phyloP scores from a whole-genome alignment of 2,797 vertebrate genomes.

The Babyrousa celebensis region DNA sequence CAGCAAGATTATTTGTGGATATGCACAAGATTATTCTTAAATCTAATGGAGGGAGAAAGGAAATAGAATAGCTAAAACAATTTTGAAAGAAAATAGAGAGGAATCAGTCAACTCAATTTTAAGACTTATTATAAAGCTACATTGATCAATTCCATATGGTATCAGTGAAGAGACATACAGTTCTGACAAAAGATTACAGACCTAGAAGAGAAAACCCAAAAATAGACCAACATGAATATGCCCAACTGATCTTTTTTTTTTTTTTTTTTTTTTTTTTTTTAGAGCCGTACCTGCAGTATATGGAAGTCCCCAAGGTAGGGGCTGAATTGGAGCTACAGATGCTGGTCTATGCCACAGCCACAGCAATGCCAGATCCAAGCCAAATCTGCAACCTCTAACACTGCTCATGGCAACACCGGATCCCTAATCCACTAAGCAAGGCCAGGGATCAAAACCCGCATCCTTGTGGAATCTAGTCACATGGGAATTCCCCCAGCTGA shows the following conservation, averaged over 20 bases:
- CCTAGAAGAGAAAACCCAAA: not conserved
- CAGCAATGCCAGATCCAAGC: no score
- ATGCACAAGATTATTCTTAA: constrained; percentile 23
- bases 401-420: no score
- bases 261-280: no score
- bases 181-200: not conserved
- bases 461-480: no score
- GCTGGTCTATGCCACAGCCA: no score
- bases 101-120: not conserved
- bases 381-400: no score
- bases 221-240: not conserved
- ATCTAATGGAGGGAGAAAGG: constrained; percentile 1
- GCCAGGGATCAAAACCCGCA: no score
- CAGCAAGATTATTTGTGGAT: constrained; percentile 8
- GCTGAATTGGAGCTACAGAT: no score
- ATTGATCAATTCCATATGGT: not conserved
- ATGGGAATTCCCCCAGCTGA: no score
- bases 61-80: not conserved
- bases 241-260: not conserved
- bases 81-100: not conserved
- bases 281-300: no score
- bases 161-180: not conserved
- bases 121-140: not conserved
- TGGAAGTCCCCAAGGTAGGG: no score
- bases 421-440: no score